A percentile compares a stretch with the other conserved stretches of the same genome.
phyloP scores from a whole-genome alignment of 2,888 invertebrate genomes.

The Palloptera scutellata region DNA sequence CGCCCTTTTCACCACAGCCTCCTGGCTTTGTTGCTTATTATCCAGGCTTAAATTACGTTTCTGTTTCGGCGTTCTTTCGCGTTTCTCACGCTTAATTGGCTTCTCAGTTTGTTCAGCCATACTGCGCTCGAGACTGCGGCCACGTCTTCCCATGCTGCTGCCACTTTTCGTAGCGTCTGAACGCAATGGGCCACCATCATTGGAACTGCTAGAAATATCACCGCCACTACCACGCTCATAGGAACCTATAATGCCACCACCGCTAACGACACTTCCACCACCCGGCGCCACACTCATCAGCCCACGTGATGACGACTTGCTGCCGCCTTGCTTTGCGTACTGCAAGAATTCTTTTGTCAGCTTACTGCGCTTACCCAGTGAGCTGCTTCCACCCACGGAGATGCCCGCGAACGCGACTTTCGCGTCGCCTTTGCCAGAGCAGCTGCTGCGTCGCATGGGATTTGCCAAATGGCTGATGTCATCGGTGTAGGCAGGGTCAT shows the following conservation, averaged over 20 bases:
- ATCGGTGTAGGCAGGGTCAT: constrained; percentile 64
- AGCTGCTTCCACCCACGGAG: constrained; percentile 43
- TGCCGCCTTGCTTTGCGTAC: constrained; percentile 50
- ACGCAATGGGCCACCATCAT: constrained; percentile 47
- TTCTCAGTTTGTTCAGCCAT: constrained; percentile 40
- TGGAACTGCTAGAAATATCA: constrained; percentile 54
- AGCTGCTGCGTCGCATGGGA: constrained; percentile 55
- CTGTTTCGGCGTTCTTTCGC: constrained; percentile 58
- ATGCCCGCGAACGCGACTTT: constrained; percentile 34
- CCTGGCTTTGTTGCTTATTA: constrained; percentile 44
- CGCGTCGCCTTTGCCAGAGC: constrained; percentile 43
- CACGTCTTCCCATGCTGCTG: constrained; percentile 48
- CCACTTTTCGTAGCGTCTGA: constrained; percentile 17
- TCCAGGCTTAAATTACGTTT: constrained; percentile 59
- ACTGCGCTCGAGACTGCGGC: constrained; percentile 56
- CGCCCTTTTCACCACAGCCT: constrained; percentile 31
- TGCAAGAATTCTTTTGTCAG: constrained; percentile 54
- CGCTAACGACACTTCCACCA: constrained; percentile 28
- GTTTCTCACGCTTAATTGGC: constrained; percentile 40
- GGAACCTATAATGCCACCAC: constrained; percentile 18
- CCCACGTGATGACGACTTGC: constrained; percentile 54
- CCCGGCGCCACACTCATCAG: constrained; percentile 49
- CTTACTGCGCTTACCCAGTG: constrained; percentile 54
- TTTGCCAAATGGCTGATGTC: constrained; percentile 64
- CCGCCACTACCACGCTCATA: constrained; percentile 39